Evolutionary conservation across 2,113 vertebrate species (phyloP).

Genomic region (Carassius gibelio): DNA sequence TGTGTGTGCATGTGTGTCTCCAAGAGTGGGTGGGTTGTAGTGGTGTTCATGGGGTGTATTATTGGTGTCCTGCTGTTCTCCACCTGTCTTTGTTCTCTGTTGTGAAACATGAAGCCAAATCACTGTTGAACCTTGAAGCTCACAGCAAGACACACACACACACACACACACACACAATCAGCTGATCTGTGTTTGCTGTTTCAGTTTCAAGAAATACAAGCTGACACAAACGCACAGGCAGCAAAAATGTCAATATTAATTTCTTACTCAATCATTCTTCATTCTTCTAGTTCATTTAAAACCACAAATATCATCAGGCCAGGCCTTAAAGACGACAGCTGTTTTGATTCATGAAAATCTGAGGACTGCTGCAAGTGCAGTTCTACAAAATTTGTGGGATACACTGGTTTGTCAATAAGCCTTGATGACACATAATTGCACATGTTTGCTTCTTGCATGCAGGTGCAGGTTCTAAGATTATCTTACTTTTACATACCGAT

Average conservation of each 20-base stretch:
- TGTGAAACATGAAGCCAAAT: conserved; percentile 51
- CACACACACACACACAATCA: conserved; percentile 26
- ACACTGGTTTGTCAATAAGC: conserved; percentile 2
- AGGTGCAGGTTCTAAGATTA: conserved; percentile 5
- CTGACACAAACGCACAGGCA: conserved; percentile 30
- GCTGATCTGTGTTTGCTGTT: conserved; percentile 51
- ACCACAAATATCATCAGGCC: conserved; percentile 14
- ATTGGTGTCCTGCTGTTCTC: conserved; percentile 49
- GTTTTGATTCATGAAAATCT: conserved; percentile 34
- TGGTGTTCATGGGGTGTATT: conserved; percentile 31
- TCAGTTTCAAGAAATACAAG: conserved; percentile 25
- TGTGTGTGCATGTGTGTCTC: conserved; percentile 8
- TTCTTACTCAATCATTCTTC: conserved; percentile 30
- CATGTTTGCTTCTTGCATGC: conserved; percentile 1
- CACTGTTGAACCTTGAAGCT: conserved; percentile 42
- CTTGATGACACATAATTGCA: not conserved
- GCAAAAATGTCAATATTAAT: conserved; percentile 33
- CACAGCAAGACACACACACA: conserved; percentile 30
- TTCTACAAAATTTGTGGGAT: conserved; percentile 1
- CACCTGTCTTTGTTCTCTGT: conserved; percentile 52
- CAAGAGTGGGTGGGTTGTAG: not conserved
- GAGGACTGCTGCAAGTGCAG: not conserved
- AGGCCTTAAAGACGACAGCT: conserved; percentile 4
- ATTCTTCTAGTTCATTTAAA: conserved; percentile 9
- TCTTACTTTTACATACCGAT: not conserved